A percentile compares a stretch with the other conserved stretches of the same genome.
These are phyloP conservation scores for Pachyseris speciosa DNA, from an alignment of 64 coral and sea anemone species.

Conservation along the genomic window DNA sequence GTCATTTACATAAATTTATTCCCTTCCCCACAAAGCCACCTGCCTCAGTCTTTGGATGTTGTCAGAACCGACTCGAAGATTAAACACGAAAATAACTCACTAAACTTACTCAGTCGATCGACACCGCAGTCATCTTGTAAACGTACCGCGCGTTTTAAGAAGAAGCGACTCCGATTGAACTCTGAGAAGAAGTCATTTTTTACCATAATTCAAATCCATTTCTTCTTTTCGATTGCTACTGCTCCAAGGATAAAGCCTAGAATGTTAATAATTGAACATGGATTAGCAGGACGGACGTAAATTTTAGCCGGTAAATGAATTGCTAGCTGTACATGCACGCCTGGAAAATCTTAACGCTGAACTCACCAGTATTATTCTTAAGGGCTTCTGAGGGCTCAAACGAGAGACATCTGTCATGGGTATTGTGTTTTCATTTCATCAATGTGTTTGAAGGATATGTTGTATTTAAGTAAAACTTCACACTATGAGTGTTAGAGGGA, in stretches of 20 bases:
- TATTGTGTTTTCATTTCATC: not conserved
- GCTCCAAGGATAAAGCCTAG: not conserved
- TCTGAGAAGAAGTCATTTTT: not conserved
- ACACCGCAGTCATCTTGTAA: not conserved
- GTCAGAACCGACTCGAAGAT: slow-evolving; percentile 16
- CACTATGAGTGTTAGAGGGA: not conserved
- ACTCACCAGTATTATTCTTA: not conserved
- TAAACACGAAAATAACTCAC: slow-evolving; percentile 31
- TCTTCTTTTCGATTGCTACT: not conserved
- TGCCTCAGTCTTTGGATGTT: not conserved
- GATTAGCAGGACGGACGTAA: slow-evolving; percentile 24
- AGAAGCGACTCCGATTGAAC: not conserved
- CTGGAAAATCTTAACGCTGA: not conserved
- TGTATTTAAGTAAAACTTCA: not conserved
- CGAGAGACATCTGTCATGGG: not conserved
- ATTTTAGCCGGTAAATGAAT: slow-evolving; percentile 25
- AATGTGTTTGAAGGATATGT: not conserved
- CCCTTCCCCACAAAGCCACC: slow-evolving; percentile 5
- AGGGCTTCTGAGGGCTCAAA: not conserved
- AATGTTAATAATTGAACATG: slow-evolving; percentile 51
- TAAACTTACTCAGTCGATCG: not conserved
- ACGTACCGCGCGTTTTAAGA: too few relatives aligned
- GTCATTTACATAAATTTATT: slow-evolving; percentile 61
- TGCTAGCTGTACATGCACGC: not conserved
- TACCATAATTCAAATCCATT: not conserved